phyloP scores from a whole-genome alignment of 2,113 vertebrate species.

The Hyaena hyaena region DNA sequence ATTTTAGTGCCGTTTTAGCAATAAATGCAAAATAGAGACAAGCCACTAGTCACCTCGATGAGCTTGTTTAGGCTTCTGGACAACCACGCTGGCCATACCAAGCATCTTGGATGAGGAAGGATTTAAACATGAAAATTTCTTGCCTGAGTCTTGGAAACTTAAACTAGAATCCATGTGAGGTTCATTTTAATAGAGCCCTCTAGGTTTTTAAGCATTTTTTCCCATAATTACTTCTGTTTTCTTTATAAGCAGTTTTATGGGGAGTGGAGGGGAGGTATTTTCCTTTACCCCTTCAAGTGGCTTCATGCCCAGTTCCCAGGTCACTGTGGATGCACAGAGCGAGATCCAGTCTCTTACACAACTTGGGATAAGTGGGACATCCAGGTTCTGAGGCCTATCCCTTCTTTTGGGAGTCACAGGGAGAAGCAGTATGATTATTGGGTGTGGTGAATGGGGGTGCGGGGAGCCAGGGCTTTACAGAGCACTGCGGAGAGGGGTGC shows the following conservation, averaged over 20 bases:
- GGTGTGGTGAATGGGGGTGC: neutral
- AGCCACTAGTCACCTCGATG: conserved; percentile 15
- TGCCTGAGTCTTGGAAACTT: conserved; percentile 74
- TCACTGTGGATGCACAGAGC: neutral
- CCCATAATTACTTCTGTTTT: conserved; percentile 77
- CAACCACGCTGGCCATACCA: neutral
- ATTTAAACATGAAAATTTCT: conserved; percentile 54
- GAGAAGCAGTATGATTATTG: neutral
- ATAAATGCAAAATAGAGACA: conserved; percentile 59
- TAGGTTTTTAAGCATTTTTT: conserved; percentile 76
- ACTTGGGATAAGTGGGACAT: neutral
- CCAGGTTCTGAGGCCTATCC: neutral
- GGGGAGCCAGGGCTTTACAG: neutral
- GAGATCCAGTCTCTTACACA: neutral
- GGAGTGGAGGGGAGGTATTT: conserved; percentile 62
- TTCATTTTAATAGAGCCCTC: conserved; percentile 76
- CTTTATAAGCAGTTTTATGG: conserved; percentile 77
- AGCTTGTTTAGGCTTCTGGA: conserved; percentile 58
- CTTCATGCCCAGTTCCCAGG: conserved; percentile 65
- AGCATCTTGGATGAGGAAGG: conserved; percentile 50
- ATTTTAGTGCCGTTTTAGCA: conserved; percentile 58
- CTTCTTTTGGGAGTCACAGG: neutral
- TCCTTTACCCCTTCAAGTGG: conserved; percentile 66
- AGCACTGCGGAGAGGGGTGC: no score
- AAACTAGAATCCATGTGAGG: conserved; percentile 68